Percentiles rank a stretch among this genome's conserved stretches.
Conservation (phyloP, 2,113 vertebrate genomes). For the Vidua chalybeata region DNA sequence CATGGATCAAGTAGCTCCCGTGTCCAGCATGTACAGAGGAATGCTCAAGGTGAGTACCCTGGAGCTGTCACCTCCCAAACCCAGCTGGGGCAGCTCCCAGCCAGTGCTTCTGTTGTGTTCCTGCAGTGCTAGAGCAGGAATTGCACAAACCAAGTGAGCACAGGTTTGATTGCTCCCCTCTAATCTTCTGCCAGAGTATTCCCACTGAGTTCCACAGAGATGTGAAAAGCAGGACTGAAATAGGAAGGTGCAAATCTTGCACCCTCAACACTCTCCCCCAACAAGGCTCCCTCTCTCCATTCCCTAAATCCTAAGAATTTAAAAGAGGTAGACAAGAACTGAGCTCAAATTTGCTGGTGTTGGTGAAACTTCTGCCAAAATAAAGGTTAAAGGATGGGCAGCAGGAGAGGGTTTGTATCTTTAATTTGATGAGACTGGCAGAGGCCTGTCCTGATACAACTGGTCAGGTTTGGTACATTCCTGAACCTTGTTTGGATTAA, state of each 20-base stretch:
- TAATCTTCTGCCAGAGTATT: not conserved
- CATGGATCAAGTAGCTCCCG: conserved; percentile 86
- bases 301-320: not conserved
- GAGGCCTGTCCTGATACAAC: not conserved
- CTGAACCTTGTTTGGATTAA: not conserved
- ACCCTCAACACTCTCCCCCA: not conserved
- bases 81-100: not conserved
- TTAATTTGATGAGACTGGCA: not conserved
- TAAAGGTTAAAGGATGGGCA: not conserved
- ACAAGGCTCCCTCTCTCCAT: not conserved
- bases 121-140: not conserved
- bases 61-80: not conserved
- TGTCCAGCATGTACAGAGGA: conserved; percentile 75
- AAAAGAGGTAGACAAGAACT: not conserved
- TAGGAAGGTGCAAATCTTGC: not conserved
- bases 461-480: not conserved
- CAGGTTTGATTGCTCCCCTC: not conserved
- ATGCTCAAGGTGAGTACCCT: conserved; percentile 81
- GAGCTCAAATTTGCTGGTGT: not conserved
- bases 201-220: not conserved
- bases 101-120: not conserved
- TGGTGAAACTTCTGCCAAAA: not conserved
- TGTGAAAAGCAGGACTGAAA: not conserved
- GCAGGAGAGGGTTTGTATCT: not conserved
- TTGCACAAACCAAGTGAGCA: not conserved